Evolutionary conservation across 2,113 vertebrate species (phyloP).

Genomic region (Lates calcarifer): DNA sequence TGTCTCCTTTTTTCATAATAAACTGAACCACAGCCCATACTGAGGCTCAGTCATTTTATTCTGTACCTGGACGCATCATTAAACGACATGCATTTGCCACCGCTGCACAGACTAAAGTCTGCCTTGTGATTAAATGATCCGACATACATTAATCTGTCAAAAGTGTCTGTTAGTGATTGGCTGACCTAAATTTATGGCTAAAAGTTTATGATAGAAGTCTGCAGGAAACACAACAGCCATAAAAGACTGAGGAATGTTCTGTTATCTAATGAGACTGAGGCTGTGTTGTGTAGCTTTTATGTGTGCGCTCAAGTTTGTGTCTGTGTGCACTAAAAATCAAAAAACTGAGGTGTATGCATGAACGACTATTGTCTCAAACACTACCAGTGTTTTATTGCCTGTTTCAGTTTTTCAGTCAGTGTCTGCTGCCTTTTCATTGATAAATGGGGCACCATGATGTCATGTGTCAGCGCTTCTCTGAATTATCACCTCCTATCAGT

Average conservation of each 20-base stretch:
- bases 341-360: background rate
- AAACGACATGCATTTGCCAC: too few species aligned
- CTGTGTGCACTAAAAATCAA: background rate
- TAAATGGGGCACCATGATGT: slow-evolving; percentile 1
- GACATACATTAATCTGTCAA: background rate
- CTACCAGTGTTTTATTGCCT: slow-evolving; percentile 17
- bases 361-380: slow-evolving; percentile 17
- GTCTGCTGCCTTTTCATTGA: slow-evolving; percentile 27
- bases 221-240: background rate
- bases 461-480: slow-evolving; percentile 21
- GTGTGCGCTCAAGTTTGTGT: background rate
- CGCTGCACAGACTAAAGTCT: background rate
- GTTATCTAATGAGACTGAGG: background rate
- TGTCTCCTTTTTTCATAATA: too few species aligned
- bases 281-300: background rate
- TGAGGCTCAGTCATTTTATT: too few species aligned
- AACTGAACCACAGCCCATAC: too few species aligned
- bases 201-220: too few species aligned
- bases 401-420: slow-evolving; percentile 5
- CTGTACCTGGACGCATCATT: too few species aligned
- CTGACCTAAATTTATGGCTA: too few species aligned
- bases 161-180: background rate
- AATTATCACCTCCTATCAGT: slow-evolving; percentile 35
- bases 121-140: background rate
- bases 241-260: slow-evolving; percentile 10